phyloP scores from a whole-genome alignment of 2,113 vertebrate species.

The Sula dactylatra region DNA sequence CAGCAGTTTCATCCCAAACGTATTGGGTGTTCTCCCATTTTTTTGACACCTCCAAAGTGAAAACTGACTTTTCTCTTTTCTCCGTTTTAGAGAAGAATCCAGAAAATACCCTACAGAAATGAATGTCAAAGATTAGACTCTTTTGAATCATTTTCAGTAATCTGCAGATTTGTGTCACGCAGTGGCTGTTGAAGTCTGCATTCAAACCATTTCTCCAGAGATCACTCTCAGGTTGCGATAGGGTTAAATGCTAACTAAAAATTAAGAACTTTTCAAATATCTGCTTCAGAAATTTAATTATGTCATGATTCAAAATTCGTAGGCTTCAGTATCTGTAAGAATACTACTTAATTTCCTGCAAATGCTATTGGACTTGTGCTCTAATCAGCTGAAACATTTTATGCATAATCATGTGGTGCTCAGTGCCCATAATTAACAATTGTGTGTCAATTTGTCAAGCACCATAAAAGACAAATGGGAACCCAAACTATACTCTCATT shows the following conservation, averaged over 20 bases:
- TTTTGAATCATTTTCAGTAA: background rate
- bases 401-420: slow-evolving; percentile 53
- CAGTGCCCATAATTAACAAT: slow-evolving; percentile 68
- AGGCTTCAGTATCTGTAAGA: slow-evolving; percentile 60
- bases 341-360: slow-evolving; percentile 61
- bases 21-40: background rate
- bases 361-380: slow-evolving; percentile 55
- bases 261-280: slow-evolving; percentile 42
- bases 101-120: background rate
- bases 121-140: background rate
- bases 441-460: slow-evolving; percentile 57
- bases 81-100: background rate
- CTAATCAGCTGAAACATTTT: slow-evolving; percentile 63
- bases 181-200: background rate
- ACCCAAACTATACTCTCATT: background rate
- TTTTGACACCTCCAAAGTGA: background rate
- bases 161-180: background rate
- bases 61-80: background rate
- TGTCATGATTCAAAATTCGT: slow-evolving; percentile 52
- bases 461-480: slow-evolving; percentile 55
- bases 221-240: background rate
- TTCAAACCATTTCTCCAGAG: background rate
- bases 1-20: background rate
- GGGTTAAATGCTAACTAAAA: slow-evolving; percentile 43
- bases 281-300: slow-evolving; percentile 63